These are phyloP conservation scores for Drosophila repleta DNA, from an alignment of 1,140 invertebrate species.

Conservation along the genomic window DNA sequence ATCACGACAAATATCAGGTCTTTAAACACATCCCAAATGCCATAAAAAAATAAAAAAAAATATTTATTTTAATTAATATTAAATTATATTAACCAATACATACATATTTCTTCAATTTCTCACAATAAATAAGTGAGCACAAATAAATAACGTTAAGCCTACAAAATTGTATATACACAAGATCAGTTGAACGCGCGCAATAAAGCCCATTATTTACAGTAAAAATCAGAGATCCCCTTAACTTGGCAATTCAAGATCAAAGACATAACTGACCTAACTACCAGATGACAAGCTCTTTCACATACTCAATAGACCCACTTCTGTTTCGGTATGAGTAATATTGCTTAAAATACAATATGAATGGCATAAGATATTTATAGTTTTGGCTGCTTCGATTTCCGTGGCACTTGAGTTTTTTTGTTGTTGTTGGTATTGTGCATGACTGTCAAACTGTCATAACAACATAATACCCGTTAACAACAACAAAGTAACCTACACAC, in stretches of 20 bases:
- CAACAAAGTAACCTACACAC: slow-evolving; percentile 30
- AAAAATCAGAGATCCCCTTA: neutral
- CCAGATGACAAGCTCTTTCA: neutral
- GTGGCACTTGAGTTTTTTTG: slow-evolving; percentile 51
- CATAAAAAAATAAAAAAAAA: too few species aligned
- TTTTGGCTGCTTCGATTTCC: slow-evolving; percentile 66
- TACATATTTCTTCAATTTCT: neutral
- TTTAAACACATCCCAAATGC: too few species aligned
- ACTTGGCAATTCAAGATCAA: neutral
- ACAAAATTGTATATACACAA: neutral
- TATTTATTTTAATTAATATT: too few species aligned
- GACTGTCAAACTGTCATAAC: slow-evolving; percentile 68
- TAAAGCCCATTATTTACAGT: neutral
- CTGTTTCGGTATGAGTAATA: slow-evolving; percentile 3
- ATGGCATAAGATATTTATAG: slow-evolving; percentile 25
- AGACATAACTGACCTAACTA: slow-evolving; percentile 12
- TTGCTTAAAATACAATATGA: slow-evolving; percentile 1
- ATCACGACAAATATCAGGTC: too few species aligned
- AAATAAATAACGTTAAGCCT: neutral
- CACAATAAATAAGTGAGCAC: neutral
- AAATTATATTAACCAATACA: too few species aligned
- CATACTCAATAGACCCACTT: slow-evolving; percentile 1
- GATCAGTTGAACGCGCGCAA: neutral
- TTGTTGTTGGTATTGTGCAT: slow-evolving; percentile 20
- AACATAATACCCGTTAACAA: slow-evolving; percentile 70